These are phyloP conservation scores for Thunnus thynnus DNA, from an alignment of 2,113 vertebrate genomes.

Conservation along the genomic window DNA sequence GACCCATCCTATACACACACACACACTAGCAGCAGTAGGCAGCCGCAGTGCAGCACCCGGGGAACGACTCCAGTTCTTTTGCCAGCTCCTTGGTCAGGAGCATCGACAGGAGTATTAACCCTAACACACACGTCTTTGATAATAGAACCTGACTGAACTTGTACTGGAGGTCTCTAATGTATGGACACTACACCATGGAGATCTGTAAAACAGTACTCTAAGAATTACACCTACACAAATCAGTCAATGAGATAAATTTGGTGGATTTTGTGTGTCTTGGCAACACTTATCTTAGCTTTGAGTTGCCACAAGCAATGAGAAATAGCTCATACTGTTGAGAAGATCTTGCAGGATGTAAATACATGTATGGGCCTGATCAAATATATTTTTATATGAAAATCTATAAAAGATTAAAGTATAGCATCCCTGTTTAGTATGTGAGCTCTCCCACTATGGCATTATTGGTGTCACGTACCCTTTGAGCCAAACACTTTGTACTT, in stretches of 20 bases:
- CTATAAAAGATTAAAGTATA: not conserved
- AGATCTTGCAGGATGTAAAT: too few species aligned
- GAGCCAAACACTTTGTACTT: slow-evolving; percentile 1
- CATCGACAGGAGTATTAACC: too few species aligned
- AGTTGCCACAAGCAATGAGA: not conserved
- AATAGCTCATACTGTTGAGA: not conserved
- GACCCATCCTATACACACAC: too few species aligned
- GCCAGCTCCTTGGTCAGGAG: too few species aligned
- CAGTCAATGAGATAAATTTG: not conserved
- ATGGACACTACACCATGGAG: not conserved
- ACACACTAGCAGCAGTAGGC: too few species aligned
- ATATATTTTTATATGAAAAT: not conserved
- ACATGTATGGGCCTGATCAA: not conserved
- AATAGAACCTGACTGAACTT: too few species aligned
- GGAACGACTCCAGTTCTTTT: too few species aligned
- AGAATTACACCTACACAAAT: not conserved
- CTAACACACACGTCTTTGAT: too few species aligned
- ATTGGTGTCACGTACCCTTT: not conserved
- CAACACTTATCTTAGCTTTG: too few species aligned
- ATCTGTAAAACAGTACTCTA: not conserved
- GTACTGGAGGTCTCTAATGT: too few species aligned
- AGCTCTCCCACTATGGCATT: not conserved
- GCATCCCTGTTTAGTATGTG: not conserved
- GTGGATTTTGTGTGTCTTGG: not conserved
- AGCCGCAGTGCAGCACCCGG: too few species aligned